Conservation (phyloP, 2,797 vertebrate species). For the Pitangus sulphuratus region DNA sequence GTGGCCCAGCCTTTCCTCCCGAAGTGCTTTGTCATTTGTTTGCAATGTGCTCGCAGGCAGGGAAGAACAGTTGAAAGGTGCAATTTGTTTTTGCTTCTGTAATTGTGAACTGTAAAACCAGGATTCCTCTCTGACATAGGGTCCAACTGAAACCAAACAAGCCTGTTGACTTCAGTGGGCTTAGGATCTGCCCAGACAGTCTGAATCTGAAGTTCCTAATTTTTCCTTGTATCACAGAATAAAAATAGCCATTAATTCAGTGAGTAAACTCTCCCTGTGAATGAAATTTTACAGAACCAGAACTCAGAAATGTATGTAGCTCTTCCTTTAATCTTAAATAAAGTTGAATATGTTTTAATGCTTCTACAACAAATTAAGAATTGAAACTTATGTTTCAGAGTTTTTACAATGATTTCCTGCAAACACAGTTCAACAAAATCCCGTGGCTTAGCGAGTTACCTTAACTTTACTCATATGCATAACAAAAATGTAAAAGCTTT, state of each 20-base stretch:
- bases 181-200: background rate
- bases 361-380: background rate
- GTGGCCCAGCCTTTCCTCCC: constrained; percentile 67
- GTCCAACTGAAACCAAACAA: constrained; percentile 49
- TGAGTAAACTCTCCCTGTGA: background rate
- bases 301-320: background rate
- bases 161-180: background rate
- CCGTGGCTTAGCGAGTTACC: background rate
- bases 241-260: background rate
- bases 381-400: fast-evolving
- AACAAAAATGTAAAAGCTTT: background rate
- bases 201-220: background rate
- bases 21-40: constrained; percentile 61
- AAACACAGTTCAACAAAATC: background rate
- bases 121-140: constrained; percentile 30
- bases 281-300: background rate
- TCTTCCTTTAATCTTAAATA: constrained; percentile 1
- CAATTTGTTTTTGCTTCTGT: constrained; percentile 62
- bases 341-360: background rate
- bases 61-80: constrained; percentile 66
- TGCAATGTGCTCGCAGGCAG: constrained; percentile 54
- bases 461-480: background rate
- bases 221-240: background rate
- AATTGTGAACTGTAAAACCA: constrained; percentile 56
- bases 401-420: background rate